These are phyloP conservation scores for Agrilus biguttatus DNA, from an alignment of 2,888 invertebrate species.

Conservation along the genomic window DNA sequence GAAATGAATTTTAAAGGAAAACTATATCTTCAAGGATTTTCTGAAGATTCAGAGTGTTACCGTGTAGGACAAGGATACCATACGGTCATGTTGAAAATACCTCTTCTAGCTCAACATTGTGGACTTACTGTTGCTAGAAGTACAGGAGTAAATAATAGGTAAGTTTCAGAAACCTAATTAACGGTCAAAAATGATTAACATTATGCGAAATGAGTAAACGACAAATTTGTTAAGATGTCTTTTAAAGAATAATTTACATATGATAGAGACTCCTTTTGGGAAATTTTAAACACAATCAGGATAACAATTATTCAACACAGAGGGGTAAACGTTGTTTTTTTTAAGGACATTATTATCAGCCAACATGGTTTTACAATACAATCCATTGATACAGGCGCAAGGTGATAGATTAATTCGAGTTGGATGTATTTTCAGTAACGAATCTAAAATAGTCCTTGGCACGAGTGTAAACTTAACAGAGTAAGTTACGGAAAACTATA, in stretches of 20 bases:
- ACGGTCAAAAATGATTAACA: too few relatives aligned
- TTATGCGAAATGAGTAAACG: too few relatives aligned
- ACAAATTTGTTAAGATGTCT: neutral
- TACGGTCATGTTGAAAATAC: slow-evolving; percentile 41
- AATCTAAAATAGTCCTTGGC: slow-evolving; percentile 36
- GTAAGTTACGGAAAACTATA: neutral
- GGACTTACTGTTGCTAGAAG: slow-evolving; percentile 43
- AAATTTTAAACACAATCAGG: too few relatives aligned
- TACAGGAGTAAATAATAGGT: slow-evolving; percentile 35
- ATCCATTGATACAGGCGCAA: slow-evolving; percentile 70
- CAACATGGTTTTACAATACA: slow-evolving; percentile 68
- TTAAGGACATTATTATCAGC: slow-evolving; percentile 59
- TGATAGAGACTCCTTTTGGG: too few relatives aligned
- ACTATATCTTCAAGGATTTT: slow-evolving; percentile 67
- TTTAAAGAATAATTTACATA: neutral
- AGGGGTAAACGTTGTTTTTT: slow-evolving; percentile 1
- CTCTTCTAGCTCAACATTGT: slow-evolving; percentile 39
- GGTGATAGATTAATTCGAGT: slow-evolving; percentile 71
- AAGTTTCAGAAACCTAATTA: slow-evolving; percentile 1
- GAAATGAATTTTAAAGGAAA: slow-evolving; percentile 52
- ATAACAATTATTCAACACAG: neutral
- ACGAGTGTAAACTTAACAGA: slow-evolving; percentile 42
- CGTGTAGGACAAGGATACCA: slow-evolving; percentile 39
- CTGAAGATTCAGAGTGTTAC: slow-evolving; percentile 48
- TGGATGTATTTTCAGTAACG: slow-evolving; percentile 53